phyloP scores from a whole-genome alignment of 1,140 invertebrate genomes.

The Conus ventricosus region DNA sequence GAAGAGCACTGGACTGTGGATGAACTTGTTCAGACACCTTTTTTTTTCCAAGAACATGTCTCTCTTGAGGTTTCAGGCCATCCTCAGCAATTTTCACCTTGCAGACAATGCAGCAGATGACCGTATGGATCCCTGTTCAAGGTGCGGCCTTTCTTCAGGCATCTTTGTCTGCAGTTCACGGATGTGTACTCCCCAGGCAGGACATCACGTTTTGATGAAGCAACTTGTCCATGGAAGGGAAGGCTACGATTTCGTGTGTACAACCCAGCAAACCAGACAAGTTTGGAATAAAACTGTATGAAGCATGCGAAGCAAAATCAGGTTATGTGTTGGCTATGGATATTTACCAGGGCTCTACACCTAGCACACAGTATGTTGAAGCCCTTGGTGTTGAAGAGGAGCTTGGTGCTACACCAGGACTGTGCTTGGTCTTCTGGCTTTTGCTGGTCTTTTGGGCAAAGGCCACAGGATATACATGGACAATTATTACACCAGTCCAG shows the following conservation, averaged over 20 bases:
- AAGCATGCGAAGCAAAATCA: constrained; percentile 35
- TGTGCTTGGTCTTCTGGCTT: constrained; percentile 38
- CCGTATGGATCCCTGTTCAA: constrained; percentile 36
- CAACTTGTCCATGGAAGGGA: constrained; percentile 47
- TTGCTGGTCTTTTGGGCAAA: constrained; percentile 40
- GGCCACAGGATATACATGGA: constrained; percentile 47
- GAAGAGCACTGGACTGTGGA: not conserved
- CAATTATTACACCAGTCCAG: constrained; percentile 45
- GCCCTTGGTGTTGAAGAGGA: constrained; percentile 31
- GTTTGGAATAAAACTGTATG: constrained; percentile 44
- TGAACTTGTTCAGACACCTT: constrained; percentile 1
- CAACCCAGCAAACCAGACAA: constrained; percentile 46
- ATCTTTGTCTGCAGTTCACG: constrained; percentile 24
- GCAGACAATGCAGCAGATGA: constrained; percentile 28
- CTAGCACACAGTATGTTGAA: constrained; percentile 2
- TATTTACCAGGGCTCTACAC: constrained; percentile 32
- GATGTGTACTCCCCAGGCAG: constrained; percentile 39
- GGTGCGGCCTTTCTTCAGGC: constrained; percentile 35
- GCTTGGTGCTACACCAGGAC: constrained; percentile 12
- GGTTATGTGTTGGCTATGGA: constrained; percentile 40
- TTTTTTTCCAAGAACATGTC: constrained; percentile 41
- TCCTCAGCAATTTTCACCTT: constrained; percentile 38
- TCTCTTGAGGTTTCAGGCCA: constrained; percentile 31
- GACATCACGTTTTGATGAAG: constrained; percentile 51
- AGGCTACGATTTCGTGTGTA: constrained; percentile 40